Percentiles rank a stretch among this genome's conserved stretches.
phyloP scores from a whole-genome alignment of 2,797 vertebrate species.

The Jordanella pulchra region DNA sequence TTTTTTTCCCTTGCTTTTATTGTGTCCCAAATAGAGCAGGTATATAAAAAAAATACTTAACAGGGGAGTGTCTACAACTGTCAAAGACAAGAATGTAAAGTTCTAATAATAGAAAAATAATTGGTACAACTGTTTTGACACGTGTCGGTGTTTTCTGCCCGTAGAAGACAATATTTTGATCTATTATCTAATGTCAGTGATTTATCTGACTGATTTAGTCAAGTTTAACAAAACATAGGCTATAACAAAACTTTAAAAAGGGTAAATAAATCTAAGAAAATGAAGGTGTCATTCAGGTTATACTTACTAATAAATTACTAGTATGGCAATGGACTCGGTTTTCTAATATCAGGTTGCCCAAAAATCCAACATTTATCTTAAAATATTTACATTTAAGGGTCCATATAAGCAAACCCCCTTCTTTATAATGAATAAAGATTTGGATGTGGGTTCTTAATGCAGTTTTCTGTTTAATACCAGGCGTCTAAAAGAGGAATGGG shows the following conservation, averaged over 20 bases:
- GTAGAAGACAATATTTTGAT: background rate
- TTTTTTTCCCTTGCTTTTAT: background rate
- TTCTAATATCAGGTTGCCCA: background rate
- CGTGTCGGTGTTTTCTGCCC: background rate
- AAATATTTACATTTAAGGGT: background rate
- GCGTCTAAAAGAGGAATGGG: background rate
- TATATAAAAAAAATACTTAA: conserved; percentile 1
- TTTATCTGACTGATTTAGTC: background rate
- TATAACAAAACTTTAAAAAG: background rate
- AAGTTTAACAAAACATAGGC: background rate
- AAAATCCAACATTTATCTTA: background rate
- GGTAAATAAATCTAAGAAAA: background rate
- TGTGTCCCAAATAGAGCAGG: background rate
- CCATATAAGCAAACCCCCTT: background rate
- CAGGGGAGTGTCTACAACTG: background rate
- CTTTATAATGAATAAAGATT: background rate
- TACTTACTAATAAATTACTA: background rate
- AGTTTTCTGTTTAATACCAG: background rate
- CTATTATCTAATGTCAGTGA: background rate
- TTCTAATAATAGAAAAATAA: conserved; percentile 2
- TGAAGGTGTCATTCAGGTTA: background rate
- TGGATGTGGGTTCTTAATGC: background rate
- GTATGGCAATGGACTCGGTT: background rate
- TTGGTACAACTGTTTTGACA: background rate
- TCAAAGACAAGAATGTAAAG: background rate